Percentiles rank a stretch among this genome's conserved stretches.
Evolutionary conservation across 2,797 vertebrate species (phyloP).

Genomic region (Acanthurus lineatus): DNA sequence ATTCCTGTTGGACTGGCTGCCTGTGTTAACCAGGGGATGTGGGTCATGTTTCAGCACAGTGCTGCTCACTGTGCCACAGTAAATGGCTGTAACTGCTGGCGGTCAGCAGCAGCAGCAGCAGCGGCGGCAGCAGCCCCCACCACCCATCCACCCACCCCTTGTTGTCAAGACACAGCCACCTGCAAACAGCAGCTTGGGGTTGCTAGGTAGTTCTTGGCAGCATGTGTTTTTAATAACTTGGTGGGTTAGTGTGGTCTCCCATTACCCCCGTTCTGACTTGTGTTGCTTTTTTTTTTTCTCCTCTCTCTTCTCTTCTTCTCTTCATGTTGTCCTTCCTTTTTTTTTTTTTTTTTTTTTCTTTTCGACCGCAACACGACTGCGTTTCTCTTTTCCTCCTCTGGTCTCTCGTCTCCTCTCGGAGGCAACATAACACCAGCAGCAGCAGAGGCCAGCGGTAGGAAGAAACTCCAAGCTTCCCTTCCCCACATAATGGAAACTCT

Average conservation of each 20-base stretch:
- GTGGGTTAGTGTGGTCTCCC: conserved; percentile 47
- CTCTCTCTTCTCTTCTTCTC: neutral
- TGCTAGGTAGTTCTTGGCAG: conserved; percentile 81
- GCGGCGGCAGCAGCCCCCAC: conserved; percentile 5
- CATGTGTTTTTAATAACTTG: conserved; percentile 69
- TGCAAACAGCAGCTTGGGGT: conserved; percentile 77
- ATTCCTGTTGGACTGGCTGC: conserved; percentile 30
- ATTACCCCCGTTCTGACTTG: conserved; percentile 48
- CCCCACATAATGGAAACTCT: conserved; percentile 82
- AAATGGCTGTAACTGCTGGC: conserved; percentile 54
- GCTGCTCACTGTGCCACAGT: conserved; percentile 35
- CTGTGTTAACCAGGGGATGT: conserved; percentile 31
- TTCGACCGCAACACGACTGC: conserved; percentile 21
- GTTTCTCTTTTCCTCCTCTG: conserved; percentile 18
- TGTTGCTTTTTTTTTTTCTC: conserved; percentile 18
- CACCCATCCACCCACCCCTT: conserved; percentile 32
- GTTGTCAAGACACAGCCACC: conserved; percentile 73
- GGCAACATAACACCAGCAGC: conserved; percentile 72
- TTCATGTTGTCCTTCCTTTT: no score
- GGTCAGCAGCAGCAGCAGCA: conserved; percentile 49
- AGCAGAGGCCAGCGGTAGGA: conserved; percentile 72
- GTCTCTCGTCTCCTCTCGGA: conserved; percentile 45
- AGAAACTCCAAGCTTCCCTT: conserved; percentile 65
- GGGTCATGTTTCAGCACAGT: conserved; percentile 38
- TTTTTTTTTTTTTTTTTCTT: neutral